Evolutionary conservation across 2,888 invertebrate genomes (phyloP), one percentile per base, ranked within the genome.

Genomic region (Plutella xylostella): DNA sequence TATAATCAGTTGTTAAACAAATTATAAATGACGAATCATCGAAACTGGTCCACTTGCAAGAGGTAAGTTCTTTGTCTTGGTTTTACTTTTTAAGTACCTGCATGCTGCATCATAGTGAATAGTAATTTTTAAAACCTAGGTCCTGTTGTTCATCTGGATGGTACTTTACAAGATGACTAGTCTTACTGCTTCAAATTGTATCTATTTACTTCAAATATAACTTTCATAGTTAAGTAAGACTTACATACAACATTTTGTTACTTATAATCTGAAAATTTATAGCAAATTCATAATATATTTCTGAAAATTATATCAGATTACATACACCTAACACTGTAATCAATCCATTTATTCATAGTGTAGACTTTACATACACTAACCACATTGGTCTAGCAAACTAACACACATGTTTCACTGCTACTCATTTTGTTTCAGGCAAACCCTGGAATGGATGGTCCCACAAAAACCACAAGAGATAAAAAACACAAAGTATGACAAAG

Each of bases 1-100:
- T 22, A 39, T 22, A 39, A 17, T 15, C 4, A 25, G 25, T 25
- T 28, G 25, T 56, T 55, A 58, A 54, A 62, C 55, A 62, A 64
- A 61, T 55, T 58, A 57, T 55, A 58, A 58, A 61, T 51, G 55
- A 56, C 22, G 58, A 57, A 55, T 59, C 55, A 50, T 56, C 54
- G 60, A 61, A 58, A 63, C 60, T 22, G 22, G 15, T 39, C 25
- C 25, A 34, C 17, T 34, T 14, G 1, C n/a, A 7, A 11, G 22
- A 17, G 72, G 78, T 78, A 50, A 77, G 78, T 75, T 65, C 76
- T 79, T 80, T 76, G 76, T 39, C 39, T 39, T 39, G 22, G 14
- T 22, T 25, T 21, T 9, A 17, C 2, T 78, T 74, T 65, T 55
- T n/a, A n/a, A n/a, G n/a, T n/a, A n/a, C n/a, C n/a, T n/a, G n/a